Evolutionary conservation across 2,888 invertebrate species (phyloP), one percentile per base, ranked within the genome.

Genomic region (Boloria selene): DNA sequence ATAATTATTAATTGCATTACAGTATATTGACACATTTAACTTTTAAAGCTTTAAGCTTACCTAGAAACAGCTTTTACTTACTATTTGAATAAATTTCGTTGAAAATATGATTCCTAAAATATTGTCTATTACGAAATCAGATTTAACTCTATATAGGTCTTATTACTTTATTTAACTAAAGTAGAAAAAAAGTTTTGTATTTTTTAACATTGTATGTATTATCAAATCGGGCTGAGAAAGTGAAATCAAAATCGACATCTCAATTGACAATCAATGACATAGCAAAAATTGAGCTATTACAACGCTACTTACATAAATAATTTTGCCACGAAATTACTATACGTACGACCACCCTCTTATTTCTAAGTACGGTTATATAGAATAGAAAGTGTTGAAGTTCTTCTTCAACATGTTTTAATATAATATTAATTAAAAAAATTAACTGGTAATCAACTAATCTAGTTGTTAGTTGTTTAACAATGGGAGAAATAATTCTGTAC

Each of bases 211-310:
- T 47, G 51, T 56, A 38, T 52, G 51, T 18, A 52, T 22, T 45
- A 53, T 49, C 26, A 56, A 63, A 60, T 44, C 38, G 49, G 52
- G 61, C 14, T 58, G 60, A 67, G 74, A 75, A 77, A 77, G 77
- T 74, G 74, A 76, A 71, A 76, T 72, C 71, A 71, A 73, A 73
- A 70, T 67, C 70, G 68, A 74, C 75, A 74, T 75, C 73, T 79
- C 79, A 75, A 79, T 79, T 77, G 77, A 70, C 74, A 76, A 78
- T 77, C 78, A 75, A 76, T 83, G 83, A 83, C 81, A 69, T 61
- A 61, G 82, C 83, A 77, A 67, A 80, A 79, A 69, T 71, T 56
- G 68, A 61, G 73, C 64, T 72, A 73, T 74, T 75, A 74, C 64
- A 66, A 65, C 65, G 68, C 65, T 70, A 73, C 73, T 73, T 73